A percentile compares a stretch with the other conserved stretches of the same genome.
Conservation (phyloP, 1,140 invertebrate genomes). For the Conopomorpha cramerella region DNA sequence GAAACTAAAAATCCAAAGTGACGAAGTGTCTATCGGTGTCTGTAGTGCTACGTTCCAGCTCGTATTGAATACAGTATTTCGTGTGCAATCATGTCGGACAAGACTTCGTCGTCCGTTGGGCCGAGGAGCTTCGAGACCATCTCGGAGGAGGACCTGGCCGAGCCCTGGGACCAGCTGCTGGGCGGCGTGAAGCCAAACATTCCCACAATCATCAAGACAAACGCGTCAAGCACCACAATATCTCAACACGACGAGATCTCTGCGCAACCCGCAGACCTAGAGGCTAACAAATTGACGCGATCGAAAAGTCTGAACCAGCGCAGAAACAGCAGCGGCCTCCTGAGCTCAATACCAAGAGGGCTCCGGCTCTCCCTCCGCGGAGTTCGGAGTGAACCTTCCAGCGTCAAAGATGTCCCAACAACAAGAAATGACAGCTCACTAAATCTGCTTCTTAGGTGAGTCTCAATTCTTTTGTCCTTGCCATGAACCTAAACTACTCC, state of each 20-base stretch:
- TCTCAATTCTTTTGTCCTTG: conserved; percentile 5
- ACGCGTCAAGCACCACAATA: conserved; percentile 44
- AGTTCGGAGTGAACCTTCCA: conserved; percentile 48
- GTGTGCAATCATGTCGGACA: conserved; percentile 55
- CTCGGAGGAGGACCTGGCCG: conserved; percentile 48
- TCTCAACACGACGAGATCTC: conserved; percentile 30
- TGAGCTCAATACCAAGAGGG: conserved; percentile 59
- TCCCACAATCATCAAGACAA: conserved; percentile 53
- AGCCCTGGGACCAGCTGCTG: conserved; percentile 53
- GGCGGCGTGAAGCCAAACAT: conserved; percentile 41
- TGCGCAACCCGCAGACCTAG: conserved; percentile 27
- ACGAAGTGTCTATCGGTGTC: conserved; percentile 49
- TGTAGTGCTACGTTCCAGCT: conserved; percentile 44
- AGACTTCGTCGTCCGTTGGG: conserved; percentile 45
- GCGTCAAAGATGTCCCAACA: conserved; percentile 46
- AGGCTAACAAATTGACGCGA: conserved; percentile 44
- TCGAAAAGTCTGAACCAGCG: conserved; percentile 52
- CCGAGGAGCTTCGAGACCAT: conserved; percentile 55
- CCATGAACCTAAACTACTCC: too few relatives aligned
- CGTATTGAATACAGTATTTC: conserved; percentile 10
- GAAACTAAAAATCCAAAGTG: conserved; percentile 60
- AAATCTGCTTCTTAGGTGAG: conserved; percentile 50
- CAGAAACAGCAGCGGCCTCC: conserved; percentile 46
- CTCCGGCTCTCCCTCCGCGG: conserved; percentile 59
- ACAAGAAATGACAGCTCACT: conserved; percentile 49